phyloP scores from a whole-genome alignment of 2,888 invertebrate species.

The Embidobia sp. region DNA sequence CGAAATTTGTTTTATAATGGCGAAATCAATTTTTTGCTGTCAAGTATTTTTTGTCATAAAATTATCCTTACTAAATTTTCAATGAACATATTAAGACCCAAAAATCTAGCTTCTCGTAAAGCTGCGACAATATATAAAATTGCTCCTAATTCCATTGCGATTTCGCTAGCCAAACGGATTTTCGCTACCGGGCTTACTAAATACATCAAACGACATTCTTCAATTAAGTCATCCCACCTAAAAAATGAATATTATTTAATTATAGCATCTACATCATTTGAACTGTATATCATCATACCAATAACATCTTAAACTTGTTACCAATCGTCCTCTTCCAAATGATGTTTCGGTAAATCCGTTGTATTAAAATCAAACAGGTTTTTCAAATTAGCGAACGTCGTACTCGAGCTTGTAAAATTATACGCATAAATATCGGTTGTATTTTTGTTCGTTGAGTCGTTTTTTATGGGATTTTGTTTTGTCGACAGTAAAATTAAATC shows the following conservation, averaged over 20 bases:
- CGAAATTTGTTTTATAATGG: too few relatives aligned
- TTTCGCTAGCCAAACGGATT: conserved; percentile 90
- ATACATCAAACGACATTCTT: conserved; percentile 88
- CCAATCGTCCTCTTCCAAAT: conserved; percentile 56
- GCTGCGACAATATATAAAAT: conserved; percentile 92
- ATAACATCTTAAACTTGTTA: conserved; percentile 50
- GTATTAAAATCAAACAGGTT: conserved; percentile 12
- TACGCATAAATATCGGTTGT: not conserved
- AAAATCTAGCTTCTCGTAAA: conserved; percentile 92
- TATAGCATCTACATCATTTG: too few relatives aligned
- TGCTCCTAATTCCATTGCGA: conserved; percentile 91
- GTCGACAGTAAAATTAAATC: conserved; percentile 45
- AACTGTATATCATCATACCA: too few relatives aligned
- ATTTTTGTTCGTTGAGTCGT: not conserved
- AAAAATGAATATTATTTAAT: not conserved
- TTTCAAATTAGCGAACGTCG: conserved; percentile 21
- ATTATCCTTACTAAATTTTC: conserved; percentile 91
- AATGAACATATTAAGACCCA: conserved; percentile 96
- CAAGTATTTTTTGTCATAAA: not conserved
- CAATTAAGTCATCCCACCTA: conserved; percentile 87
- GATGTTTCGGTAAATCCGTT: not conserved
- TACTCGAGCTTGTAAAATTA: conserved; percentile 9
- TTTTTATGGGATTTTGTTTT: conserved; percentile 10
- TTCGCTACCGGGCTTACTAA: conserved; percentile 84
- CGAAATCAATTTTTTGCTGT: too few relatives aligned